These are phyloP conservation scores for Nanorana parkeri DNA, from an alignment of 2,113 vertebrate genomes.

Conservation along the genomic window DNA sequence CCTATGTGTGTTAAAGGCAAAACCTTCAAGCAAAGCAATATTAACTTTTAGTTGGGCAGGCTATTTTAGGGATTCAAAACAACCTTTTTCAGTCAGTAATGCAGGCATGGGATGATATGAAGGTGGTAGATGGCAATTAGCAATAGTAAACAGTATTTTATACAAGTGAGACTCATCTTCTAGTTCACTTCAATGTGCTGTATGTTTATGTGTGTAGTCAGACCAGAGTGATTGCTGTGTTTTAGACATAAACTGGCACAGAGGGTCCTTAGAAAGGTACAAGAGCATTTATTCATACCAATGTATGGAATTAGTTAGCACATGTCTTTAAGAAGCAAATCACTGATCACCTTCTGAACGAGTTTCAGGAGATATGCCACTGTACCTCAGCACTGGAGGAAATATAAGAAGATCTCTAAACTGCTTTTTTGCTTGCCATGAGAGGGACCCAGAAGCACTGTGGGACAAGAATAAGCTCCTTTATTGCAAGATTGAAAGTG, in stretches of 20 bases:
- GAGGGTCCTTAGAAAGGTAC: not conserved
- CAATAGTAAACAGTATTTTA: not conserved
- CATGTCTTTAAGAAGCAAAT: too few species aligned
- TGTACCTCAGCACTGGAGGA: too few species aligned
- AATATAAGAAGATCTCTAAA: too few species aligned
- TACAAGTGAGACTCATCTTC: not conserved
- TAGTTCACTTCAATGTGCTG: not conserved
- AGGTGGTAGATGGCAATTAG: not conserved
- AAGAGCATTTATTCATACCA: too few species aligned
- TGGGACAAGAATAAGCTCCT: too few species aligned
- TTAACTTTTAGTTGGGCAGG: not conserved
- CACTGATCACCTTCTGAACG: too few species aligned
- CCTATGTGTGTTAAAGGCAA: not conserved
- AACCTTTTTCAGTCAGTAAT: not conserved
- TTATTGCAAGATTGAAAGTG: too few species aligned
- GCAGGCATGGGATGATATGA: not conserved
- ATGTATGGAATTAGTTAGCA: too few species aligned
- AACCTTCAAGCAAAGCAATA: too few species aligned
- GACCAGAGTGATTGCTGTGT: not conserved
- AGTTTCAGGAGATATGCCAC: too few species aligned
- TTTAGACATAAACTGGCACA: not conserved
- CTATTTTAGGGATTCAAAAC: not conserved
- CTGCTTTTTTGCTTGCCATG: too few species aligned
- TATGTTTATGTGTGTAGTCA: not conserved
- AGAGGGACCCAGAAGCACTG: too few species aligned